These are phyloP conservation scores for Cataglyphis rosenhaueri DNA, from an alignment of 2,888 invertebrate species.

Conservation along the genomic window DNA sequence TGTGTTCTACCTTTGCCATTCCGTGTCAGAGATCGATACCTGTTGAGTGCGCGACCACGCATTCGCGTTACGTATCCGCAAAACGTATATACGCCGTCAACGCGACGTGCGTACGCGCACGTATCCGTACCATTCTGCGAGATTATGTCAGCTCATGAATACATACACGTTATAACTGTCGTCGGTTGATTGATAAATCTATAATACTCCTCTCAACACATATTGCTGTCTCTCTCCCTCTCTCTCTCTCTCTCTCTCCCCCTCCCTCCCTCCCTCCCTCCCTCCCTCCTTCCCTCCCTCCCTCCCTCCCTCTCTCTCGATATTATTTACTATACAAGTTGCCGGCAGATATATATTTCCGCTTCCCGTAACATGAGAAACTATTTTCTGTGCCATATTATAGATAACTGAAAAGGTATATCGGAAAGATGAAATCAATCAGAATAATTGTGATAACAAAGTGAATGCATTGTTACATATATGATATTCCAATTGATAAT, in stretches of 20 bases:
- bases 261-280: not conserved
- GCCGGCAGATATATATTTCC: conserved; percentile 12
- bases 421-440: not conserved
- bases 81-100: not conserved
- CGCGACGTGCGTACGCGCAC: not conserved
- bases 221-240: conserved; percentile 2
- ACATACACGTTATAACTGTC: conserved; percentile 49
- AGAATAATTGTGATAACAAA: not conserved
- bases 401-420: conserved; percentile 33
- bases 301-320: not conserved
- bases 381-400: conserved; percentile 9
- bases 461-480: not conserved
- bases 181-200: conserved; percentile 59
- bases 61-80: conserved; percentile 54
- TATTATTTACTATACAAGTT: conserved; percentile 36
- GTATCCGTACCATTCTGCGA: conserved; percentile 32
- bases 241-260: not conserved
- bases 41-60: conserved; percentile 67
- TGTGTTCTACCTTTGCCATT: conserved; percentile 63
- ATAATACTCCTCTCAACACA: conserved; percentile 17
- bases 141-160: conserved; percentile 61
- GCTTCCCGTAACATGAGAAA: conserved; percentile 16
- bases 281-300: conserved; percentile 1
- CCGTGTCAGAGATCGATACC: conserved; percentile 72
- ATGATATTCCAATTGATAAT: not conserved